Base-by-base conservation (phyloP, 2,888 invertebrate species). In the Sympetrum striolatum region DNA sequence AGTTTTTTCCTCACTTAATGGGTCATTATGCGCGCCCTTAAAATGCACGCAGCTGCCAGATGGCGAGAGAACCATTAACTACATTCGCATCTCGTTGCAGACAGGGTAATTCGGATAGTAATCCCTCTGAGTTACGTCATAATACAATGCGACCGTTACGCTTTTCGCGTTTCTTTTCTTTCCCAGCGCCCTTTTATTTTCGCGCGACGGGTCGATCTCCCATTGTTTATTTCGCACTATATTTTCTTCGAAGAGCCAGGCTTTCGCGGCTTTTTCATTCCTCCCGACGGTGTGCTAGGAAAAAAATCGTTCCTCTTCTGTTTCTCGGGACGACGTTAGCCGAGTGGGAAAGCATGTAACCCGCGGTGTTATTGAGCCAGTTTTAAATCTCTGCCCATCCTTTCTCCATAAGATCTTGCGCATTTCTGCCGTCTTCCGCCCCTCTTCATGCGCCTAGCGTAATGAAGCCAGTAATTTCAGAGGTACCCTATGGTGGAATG, bases 321-420 rank as follows among this genome's bases (percentile, higher is more conserved):
- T 44, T 44, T 44, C 53, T 53, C 53, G 25, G 1, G 18, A 31
- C 18, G 37, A 60, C 86, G 37, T 37, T 37, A 37, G 37, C 58
- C 53, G 86, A 86, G 86, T 86, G 86, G 60, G 86, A 60, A 60
- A 86, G n/a, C 86, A 22, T 86, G 86, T 86, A 86, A 86, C 60
- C 60, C 86, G 60, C 37, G 5, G 35, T 35, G 18, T 60, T 60
- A 60, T 60, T 60, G 86, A 58, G 82, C 82, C 58, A 82, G 86
- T 60, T 86, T 86, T 86, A 86, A 86, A 86, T 86, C 86, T 86
- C 37, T 37, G 18, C 86, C 22, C 60, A 35, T 58, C 15, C 37
- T 60, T 86, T n/a, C n/a, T 60, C 37, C n/a, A 14, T 81, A n/a
- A 81, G 37, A 37, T 60, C 37, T 60, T 37, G 22, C 14, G 25